These are phyloP conservation scores for Drosophila athabasca DNA, from an alignment of 1,140 invertebrate genomes.

Conservation along the genomic window DNA sequence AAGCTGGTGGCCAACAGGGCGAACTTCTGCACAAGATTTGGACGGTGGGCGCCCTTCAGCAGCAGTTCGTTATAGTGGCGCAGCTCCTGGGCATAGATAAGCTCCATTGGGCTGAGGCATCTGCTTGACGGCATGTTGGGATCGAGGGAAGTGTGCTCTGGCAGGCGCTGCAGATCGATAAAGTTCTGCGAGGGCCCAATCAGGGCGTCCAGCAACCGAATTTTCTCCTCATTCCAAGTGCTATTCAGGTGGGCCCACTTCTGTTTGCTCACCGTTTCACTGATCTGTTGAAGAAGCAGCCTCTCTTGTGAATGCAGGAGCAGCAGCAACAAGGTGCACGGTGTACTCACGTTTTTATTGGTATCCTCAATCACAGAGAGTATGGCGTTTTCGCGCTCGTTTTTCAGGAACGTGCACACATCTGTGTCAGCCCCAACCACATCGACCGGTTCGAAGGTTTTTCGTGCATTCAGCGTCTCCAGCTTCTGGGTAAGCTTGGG, in stretches of 20 bases:
- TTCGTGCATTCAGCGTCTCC: constrained; percentile 91
- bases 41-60: constrained; percentile 88
- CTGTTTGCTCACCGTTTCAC: constrained; percentile 88
- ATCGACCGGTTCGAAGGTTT: constrained; percentile 95
- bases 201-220: constrained; percentile 93
- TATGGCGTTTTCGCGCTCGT: constrained; percentile 97
- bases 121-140: constrained; percentile 83
- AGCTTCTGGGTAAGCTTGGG: constrained; percentile 95
- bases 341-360: constrained; percentile 89
- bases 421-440: constrained; percentile 95
- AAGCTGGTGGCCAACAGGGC: constrained; percentile 88
- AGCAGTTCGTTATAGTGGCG: constrained; percentile 92
- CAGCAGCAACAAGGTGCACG: too few species aligned
- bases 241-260: constrained; percentile 92
- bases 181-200: constrained; percentile 93
- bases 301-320: background rate
- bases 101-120: constrained; percentile 85
- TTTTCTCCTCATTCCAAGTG: constrained; percentile 96
- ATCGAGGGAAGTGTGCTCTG: constrained; percentile 87
- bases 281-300: constrained; percentile 85
- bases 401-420: constrained; percentile 90
- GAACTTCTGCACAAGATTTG: constrained; percentile 91
- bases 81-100: constrained; percentile 93
- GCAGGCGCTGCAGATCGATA: constrained; percentile 89
- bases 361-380: constrained; percentile 95